phyloP scores from a whole-genome alignment of 2,113 vertebrate genomes.

The Peromyscus leucopus region DNA sequence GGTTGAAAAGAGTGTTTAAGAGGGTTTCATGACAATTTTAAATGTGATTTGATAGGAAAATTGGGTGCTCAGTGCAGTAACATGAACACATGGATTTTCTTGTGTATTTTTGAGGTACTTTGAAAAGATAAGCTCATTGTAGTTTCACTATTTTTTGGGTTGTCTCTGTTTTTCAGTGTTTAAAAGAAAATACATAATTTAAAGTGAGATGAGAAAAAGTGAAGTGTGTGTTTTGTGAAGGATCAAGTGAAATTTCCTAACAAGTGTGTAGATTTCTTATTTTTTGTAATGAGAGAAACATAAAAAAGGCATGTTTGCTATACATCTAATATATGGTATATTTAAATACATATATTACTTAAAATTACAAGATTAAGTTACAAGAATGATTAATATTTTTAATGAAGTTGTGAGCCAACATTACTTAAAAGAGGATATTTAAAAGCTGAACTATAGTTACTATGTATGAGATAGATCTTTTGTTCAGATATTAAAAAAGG shows the following conservation, averaged over 20 bases:
- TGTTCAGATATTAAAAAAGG: neutral
- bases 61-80: neutral
- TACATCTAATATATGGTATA: neutral
- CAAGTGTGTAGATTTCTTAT: neutral
- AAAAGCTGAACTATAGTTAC: neutral
- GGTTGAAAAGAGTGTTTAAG: slow-evolving; percentile 30
- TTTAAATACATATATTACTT: neutral
- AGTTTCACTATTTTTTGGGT: neutral
- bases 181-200: neutral
- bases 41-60: slow-evolving; percentile 44
- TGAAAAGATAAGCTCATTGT: neutral
- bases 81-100: neutral
- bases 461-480: no score
- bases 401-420: neutral
- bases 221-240: neutral
- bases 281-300: neutral
- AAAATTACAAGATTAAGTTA: neutral
- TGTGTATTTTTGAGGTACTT: neutral
- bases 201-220: neutral
- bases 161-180: neutral
- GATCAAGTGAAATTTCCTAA: neutral
- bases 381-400: neutral
- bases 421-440: slow-evolving; percentile 15
- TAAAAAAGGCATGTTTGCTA: neutral
- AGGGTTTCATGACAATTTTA: slow-evolving; percentile 48